These are phyloP conservation scores for Sebastes iracundus DNA, from an alignment of 2,797 vertebrate genomes.

Conservation along the genomic window DNA sequence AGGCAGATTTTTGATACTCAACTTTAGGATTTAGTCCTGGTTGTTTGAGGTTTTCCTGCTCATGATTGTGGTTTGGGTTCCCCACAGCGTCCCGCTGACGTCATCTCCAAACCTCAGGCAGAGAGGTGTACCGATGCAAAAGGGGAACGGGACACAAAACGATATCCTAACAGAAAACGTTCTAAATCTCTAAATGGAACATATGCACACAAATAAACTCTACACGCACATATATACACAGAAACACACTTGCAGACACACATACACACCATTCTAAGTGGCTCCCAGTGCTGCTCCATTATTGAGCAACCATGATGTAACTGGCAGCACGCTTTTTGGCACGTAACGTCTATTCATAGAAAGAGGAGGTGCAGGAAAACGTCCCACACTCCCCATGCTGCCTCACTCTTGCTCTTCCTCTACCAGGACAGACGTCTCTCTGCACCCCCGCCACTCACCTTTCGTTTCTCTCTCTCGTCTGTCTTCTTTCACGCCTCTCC, in stretches of 20 bases:
- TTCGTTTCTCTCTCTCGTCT: conserved; percentile 28
- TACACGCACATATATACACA: conserved; percentile 32
- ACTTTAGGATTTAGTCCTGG: conserved; percentile 38
- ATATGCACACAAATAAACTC: conserved; percentile 44
- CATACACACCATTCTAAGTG: conserved; percentile 73
- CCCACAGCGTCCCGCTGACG: conserved; percentile 50
- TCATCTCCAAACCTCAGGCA: conserved; percentile 48
- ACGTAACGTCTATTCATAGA: conserved; percentile 82
- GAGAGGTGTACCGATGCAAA: conserved; percentile 45
- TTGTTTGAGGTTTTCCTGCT: conserved; percentile 66
- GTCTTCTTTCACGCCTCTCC: background rate
- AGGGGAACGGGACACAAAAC: conserved; percentile 35
- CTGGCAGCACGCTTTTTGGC: conserved; percentile 77
- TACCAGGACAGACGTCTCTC: conserved; percentile 35
- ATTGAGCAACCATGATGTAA: conserved; percentile 84
- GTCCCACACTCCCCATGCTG: conserved; percentile 57
- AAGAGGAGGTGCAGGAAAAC: conserved; percentile 64
- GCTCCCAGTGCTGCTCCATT: conserved; percentile 78
- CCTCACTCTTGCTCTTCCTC: conserved; percentile 42
- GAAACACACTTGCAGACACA: conserved; percentile 30
- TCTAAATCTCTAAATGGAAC: conserved; percentile 62
- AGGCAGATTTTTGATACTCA: conserved; percentile 35
- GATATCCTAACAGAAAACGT: conserved; percentile 53
- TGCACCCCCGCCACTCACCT: conserved; percentile 41
- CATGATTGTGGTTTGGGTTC: conserved; percentile 53